These are phyloP conservation scores for Crotalus helleri DNA, from an alignment of 2,113 vertebrate genomes.

Conservation along the genomic window DNA sequence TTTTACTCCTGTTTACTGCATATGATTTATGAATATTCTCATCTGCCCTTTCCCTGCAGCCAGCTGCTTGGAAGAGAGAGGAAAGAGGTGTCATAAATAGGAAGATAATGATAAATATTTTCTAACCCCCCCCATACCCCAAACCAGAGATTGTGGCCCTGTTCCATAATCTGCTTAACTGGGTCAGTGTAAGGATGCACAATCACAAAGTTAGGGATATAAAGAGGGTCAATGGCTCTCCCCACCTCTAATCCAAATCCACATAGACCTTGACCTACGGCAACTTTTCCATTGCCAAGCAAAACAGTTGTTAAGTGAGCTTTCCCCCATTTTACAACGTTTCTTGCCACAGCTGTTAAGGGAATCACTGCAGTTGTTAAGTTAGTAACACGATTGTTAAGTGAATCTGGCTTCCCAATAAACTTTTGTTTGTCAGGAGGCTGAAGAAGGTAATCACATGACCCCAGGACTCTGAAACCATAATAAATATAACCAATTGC, in stretches of 20 bases:
- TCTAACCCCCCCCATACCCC: neutral
- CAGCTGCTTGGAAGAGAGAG: neutral
- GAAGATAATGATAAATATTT: neutral
- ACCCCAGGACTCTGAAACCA: too few relatives aligned
- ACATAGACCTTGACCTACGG: neutral
- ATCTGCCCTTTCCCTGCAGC: neutral
- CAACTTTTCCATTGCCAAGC: neutral
- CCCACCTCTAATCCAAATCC: neutral
- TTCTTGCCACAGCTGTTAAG: neutral
- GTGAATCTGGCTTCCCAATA: too few relatives aligned
- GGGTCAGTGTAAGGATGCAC: neutral
- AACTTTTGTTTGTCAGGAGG: too few relatives aligned
- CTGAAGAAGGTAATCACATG: too few relatives aligned
- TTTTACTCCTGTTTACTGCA: neutral
- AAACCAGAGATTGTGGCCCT: neutral
- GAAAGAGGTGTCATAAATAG: neutral
- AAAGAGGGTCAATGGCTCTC: neutral
- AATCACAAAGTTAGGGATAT: neutral
- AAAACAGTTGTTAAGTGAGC: neutral
- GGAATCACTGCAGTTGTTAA: neutral
- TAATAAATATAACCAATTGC: too few relatives aligned
- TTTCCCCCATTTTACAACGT: neutral
- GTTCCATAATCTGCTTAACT: neutral
- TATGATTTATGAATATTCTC: neutral
- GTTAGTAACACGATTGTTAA: too few relatives aligned